phyloP scores from a whole-genome alignment of 2,888 invertebrate species.

The Abscondita cerata region DNA sequence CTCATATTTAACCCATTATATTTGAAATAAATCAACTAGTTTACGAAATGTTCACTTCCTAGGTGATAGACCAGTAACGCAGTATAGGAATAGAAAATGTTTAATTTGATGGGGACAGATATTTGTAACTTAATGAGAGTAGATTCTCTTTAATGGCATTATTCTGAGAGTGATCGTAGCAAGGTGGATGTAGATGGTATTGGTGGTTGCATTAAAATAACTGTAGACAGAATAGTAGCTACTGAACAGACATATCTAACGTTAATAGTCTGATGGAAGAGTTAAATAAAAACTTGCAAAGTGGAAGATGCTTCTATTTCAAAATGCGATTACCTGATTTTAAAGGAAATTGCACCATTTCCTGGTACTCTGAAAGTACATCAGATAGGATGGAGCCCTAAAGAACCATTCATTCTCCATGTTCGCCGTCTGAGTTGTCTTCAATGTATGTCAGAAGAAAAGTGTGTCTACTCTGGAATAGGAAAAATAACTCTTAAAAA shows the following conservation, averaged over 20 bases:
- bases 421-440: conserved; percentile 2
- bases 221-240: conserved; percentile 45
- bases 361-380: conserved; percentile 7
- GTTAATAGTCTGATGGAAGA: too few species aligned
- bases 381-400: not conserved
- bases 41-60: conserved; percentile 28
- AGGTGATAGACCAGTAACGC: conserved; percentile 44
- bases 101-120: conserved; percentile 39
- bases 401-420: not conserved
- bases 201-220: conserved; percentile 46
- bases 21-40: too few species aligned
- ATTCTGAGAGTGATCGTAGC: conserved; percentile 47
- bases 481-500: not conserved
- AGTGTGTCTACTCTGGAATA: not conserved
- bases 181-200: conserved; percentile 50
- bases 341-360: not conserved
- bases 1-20: conserved; percentile 38
- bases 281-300: not conserved
- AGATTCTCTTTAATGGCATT: conserved; percentile 42
- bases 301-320: not conserved
- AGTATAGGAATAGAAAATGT: conserved; percentile 53
- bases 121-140: not conserved
- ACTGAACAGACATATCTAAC: conserved; percentile 44
- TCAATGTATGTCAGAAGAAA: not conserved
- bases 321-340: too few species aligned